Conservation (phyloP, 2,113 vertebrate genomes). For the Pseudorasbora parva region DNA sequence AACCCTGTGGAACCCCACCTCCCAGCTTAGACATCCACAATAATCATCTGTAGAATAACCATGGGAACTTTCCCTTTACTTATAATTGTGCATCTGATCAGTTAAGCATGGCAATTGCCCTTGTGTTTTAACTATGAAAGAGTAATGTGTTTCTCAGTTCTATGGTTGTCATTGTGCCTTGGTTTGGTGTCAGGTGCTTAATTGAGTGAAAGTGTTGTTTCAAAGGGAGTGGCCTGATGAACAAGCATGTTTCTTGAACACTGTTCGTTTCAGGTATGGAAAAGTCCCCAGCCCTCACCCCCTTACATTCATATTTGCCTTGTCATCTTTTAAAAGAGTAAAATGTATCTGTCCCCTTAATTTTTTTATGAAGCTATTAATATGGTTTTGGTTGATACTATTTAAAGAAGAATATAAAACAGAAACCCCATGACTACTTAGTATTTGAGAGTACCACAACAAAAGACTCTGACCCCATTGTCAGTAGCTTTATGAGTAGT, state of each 20-base stretch:
- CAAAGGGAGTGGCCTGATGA: conserved; percentile 7
- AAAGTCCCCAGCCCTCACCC: too few species aligned
- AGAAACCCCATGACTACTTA: background rate
- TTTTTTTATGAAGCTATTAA: background rate
- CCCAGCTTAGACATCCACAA: conserved; percentile 66
- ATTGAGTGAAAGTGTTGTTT: background rate
- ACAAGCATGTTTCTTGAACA: conserved; percentile 20
- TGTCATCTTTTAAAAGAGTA: background rate
- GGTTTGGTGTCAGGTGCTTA: conserved; percentile 15
- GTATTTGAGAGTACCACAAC: conserved; percentile 6
- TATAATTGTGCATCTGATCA: conserved; percentile 31
- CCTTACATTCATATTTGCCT: background rate
- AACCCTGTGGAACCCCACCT: conserved; percentile 72
- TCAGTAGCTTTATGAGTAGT: conserved; percentile 33
- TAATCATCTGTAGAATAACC: conserved; percentile 41
- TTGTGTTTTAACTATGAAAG: conserved; percentile 19
- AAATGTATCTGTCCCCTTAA: background rate
- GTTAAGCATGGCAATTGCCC: background rate
- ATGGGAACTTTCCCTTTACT: conserved; percentile 49
- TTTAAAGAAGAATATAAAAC: conserved; percentile 49
- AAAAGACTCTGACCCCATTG: background rate
- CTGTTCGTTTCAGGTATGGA: conserved; percentile 19
- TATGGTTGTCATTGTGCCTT: conserved; percentile 15
- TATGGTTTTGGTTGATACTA: background rate
- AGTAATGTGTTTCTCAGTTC: background rate